Percentiles rank a stretch among this genome's conserved stretches.
Evolutionary conservation across 2,797 vertebrate genomes (phyloP).

Genomic region (Poecile montanus): DNA sequence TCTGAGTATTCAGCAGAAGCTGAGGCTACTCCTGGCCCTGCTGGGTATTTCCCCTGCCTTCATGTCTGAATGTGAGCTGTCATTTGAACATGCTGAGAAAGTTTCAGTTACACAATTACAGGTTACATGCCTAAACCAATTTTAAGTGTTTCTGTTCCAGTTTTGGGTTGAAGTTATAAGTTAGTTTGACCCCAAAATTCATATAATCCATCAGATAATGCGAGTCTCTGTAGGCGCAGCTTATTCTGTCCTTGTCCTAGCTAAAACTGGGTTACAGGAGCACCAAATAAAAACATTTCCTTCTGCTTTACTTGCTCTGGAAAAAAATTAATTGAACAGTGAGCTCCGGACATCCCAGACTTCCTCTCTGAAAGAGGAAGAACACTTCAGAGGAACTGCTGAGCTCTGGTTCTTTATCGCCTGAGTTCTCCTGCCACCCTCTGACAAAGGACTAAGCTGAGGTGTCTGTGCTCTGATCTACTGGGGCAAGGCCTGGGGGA

Average conservation of each 20-base stretch:
- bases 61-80: neutral
- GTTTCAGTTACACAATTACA: neutral
- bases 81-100: neutral
- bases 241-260: neutral
- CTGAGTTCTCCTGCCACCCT: neutral
- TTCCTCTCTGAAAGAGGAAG: constrained; percentile 14
- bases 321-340: neutral
- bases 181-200: neutral
- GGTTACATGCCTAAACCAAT: neutral
- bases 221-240: neutral
- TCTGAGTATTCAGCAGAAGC: neutral
- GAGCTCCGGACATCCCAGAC: neutral
- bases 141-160: neutral
- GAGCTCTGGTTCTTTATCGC: neutral
- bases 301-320: neutral
- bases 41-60: neutral
- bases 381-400: neutral
- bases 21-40: neutral
- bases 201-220: neutral
- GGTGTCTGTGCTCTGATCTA: neutral
- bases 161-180: neutral
- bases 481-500: neutral
- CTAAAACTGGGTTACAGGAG: neutral
- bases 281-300: neutral
- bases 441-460: neutral